phyloP scores from a whole-genome alignment of 2,888 invertebrate species.

The Tenthredo livida region DNA sequence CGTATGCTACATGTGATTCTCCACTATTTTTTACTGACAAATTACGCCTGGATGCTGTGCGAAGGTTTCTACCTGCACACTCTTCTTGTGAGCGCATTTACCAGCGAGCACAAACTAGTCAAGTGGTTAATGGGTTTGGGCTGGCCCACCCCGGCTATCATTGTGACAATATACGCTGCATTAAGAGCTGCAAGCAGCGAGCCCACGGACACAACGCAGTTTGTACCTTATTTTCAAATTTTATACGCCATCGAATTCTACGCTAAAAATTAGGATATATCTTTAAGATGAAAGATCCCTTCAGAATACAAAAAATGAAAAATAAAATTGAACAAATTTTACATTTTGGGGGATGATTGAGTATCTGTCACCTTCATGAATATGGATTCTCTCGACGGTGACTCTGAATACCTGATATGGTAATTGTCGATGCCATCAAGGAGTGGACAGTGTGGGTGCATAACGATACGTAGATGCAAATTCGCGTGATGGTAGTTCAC shows the following conservation, averaged over 20 bases:
- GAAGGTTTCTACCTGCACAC: conserved; percentile 97
- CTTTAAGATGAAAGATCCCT: background rate
- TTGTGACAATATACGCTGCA: conserved; percentile 84
- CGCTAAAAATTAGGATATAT: background rate
- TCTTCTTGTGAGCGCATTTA: conserved; percentile 93
- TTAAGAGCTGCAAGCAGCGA: conserved; percentile 82
- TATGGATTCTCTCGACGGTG: background rate
- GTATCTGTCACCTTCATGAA: background rate
- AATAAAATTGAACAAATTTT: background rate
- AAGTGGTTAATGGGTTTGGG: conserved; percentile 91
- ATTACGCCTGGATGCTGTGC: conserved; percentile 98
- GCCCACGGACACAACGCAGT: conserved; percentile 81
- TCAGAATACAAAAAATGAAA: background rate
- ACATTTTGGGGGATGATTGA: background rate
- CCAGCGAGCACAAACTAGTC: conserved; percentile 91
- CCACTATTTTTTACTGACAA: conserved; percentile 94
- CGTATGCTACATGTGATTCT: conserved; percentile 89
- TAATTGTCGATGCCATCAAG: too few relatives aligned
- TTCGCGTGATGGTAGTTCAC: background rate
- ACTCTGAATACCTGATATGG: background rate
- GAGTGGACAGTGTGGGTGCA: background rate
- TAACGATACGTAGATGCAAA: background rate
- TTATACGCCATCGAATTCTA: background rate
- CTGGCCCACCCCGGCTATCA: conserved; percentile 89
- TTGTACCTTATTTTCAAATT: conserved; percentile 74